Evolutionary conservation across 2,113 vertebrate genomes (phyloP), one percentile per base, ranked within the genome.

Genomic region (Pelodiscus sinensis): DNA sequence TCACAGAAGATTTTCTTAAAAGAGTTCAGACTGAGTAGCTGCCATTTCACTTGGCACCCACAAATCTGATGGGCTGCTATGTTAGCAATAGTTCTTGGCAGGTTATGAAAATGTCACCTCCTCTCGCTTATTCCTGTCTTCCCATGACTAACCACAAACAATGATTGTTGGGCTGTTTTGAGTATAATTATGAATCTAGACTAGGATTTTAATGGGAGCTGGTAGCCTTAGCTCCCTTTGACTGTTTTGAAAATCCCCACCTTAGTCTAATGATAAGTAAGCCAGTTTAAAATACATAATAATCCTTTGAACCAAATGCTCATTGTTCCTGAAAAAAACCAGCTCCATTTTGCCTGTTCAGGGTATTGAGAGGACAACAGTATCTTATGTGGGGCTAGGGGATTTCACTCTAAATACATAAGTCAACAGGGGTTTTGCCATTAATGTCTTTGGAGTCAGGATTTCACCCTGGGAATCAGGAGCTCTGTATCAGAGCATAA

Each of bases 321-420:
- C 1, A 3, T 84, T 82, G 31, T 92, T 92, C 78, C 52, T 38
- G 52, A 92, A 92, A 75, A 75, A 89, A 95, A 84, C 35, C 75
- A 75, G 50, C 29, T 81, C 19, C 44, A 13, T 27, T 86, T 82
- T 86, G 89, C 15, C 58, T 92, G 52, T 52, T 81, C 84, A 86
- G 77, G 25, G 56, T 51, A 29, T n/a, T 77, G 38, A 50, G 44
- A 50, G 24, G 44, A 24, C 21, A 25, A 50, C 22, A 6, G 6
- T 50, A 50, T 5, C 38, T 77, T 25, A 44, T 7, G 21, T 25
- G 24, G 73, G 38, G 12, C 44, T 13, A 77, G 38, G 6, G 7
- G 44, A 77, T 77, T 77, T 50, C 44, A 50, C 19, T 44, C 38
- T 10, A 35, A 44, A 22, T 24, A 19, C 29, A 31, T 31, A 62